Conservation (phyloP, 2,797 vertebrate genomes). For the Sarcoramphus papa region DNA sequence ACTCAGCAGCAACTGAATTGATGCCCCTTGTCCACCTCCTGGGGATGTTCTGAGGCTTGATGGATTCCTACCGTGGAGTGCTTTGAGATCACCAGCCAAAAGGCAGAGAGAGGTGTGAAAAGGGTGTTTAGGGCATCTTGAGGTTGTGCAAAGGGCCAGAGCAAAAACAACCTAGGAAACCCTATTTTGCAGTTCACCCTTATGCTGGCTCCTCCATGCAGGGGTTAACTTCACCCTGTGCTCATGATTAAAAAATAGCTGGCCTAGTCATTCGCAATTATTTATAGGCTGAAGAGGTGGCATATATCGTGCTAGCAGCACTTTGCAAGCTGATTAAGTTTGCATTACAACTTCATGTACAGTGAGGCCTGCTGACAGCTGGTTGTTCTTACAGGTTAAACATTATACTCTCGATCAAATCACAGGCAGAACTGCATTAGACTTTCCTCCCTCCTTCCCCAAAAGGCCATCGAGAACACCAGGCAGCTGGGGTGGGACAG, state of each 20-base stretch:
- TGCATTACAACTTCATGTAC: neutral
- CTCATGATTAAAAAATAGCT: neutral
- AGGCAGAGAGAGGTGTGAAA: neutral
- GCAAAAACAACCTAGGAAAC: neutral
- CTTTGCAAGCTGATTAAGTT: neutral
- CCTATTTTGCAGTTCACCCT: neutral
- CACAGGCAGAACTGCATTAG: neutral
- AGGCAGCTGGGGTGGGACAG: neutral
- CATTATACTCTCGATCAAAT: neutral
- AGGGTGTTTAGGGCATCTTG: neutral
- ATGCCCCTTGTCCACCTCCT: neutral
- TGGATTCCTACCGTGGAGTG: rapidly evolving
- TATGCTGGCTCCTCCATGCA: neutral
- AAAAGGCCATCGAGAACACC: neutral
- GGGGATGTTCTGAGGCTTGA: neutral
- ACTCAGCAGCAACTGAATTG: no score
- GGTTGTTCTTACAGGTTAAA: neutral
- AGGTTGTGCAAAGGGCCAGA: neutral
- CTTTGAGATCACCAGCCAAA: neutral
- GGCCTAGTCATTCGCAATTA: neutral
- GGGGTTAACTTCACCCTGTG: neutral
- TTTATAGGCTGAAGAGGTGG: neutral
- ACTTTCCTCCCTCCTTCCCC: neutral
- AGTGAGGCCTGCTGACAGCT: neutral
- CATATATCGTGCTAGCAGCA: neutral